Base-by-base conservation (phyloP, 2,888 invertebrate species). In the Diarsia mendica region DNA sequence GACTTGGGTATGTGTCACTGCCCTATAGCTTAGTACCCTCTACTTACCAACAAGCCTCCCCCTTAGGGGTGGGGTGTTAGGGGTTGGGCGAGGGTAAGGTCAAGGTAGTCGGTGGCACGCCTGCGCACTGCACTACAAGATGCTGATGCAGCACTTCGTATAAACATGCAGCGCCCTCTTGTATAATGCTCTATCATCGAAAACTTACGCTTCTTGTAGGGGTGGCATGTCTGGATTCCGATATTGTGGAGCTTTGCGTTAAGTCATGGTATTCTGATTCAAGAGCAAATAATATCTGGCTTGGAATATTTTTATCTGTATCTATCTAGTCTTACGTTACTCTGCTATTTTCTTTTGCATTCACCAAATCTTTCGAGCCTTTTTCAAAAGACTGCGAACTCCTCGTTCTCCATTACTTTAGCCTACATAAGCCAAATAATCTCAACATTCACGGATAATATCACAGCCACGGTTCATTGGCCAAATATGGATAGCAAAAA, bases 31-130 rank as follows among this genome's bases (percentile, higher is more conserved):
- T 68, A 63, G 65, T 73, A 82, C 76, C 72, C 64, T 61, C 73
- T 72, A 75, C 80, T 80, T 84, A 75, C 79, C 75, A 74, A 77
- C 83, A 79, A 74, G 75, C 49, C 80, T 67, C 80, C 80, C 67
- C 48, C 67, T 66, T 66, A 79, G 74, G 83, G 70, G 83, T 73
- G 82, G 79, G 67, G 82, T 76, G 78, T 76, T 83, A 71, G 73
- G 86, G 85, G 88, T 84, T 83, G 84, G 86, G 86, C 60, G 84
- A 87, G 88, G 88, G 90, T 90, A 95, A 95, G 95, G 95, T 95
- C 95, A 95, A 95, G 95, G 95, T 94, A 93, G 90, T 72, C 76
- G 44, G 53, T 18, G 72, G 15, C 85, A 89, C 94, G 95, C 95
- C 79, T 92, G 95, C 94, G 92, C 88, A 63, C 73, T 93, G 93